Percentiles rank a stretch among this genome's conserved stretches.
Conservation (phyloP, 2,888 invertebrate genomes). For the Lochmaea capreae region DNA sequence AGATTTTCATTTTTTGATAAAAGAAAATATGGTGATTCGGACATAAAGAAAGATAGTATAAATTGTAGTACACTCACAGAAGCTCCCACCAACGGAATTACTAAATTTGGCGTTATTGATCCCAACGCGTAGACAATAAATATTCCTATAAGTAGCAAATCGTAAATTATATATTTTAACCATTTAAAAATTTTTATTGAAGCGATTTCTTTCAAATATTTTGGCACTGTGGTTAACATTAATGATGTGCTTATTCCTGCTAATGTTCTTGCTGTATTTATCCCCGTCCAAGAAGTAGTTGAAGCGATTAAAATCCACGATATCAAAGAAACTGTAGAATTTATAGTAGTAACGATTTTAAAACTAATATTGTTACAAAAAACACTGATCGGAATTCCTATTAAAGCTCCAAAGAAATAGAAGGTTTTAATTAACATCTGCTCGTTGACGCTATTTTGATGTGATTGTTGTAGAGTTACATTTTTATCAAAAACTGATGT, state of each 20-base stretch:
- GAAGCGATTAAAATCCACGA: conserved; percentile 23
- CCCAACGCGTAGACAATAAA: conserved; percentile 7
- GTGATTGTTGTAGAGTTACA: neutral
- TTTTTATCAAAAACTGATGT: neutral
- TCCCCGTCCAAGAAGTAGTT: neutral
- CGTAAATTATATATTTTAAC: conserved; percentile 10
- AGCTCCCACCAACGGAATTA: neutral
- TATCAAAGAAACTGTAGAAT: conserved; percentile 10
- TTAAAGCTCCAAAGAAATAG: conserved; percentile 20
- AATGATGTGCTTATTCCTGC: conserved; percentile 18
- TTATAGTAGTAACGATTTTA: neutral
- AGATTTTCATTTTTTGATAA: conserved; percentile 7
- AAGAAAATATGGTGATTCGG: conserved; percentile 20
- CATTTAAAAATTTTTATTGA: neutral
- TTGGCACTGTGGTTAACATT: neutral
- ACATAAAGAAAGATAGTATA: conserved; percentile 14
- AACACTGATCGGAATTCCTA: conserved; percentile 2
- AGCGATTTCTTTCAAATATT: conserved; percentile 18
- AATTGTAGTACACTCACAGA: conserved; percentile 5
- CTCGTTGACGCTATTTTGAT: conserved; percentile 1
- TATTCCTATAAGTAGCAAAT: conserved; percentile 14
- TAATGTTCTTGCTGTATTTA: conserved; percentile 16
- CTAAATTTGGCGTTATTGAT: neutral
- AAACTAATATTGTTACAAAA: neutral
- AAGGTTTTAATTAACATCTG: conserved; percentile 20